These are phyloP conservation scores for Benthosema pterotum DNA, from an alignment of 2,797 vertebrate genomes.

Conservation along the genomic window DNA sequence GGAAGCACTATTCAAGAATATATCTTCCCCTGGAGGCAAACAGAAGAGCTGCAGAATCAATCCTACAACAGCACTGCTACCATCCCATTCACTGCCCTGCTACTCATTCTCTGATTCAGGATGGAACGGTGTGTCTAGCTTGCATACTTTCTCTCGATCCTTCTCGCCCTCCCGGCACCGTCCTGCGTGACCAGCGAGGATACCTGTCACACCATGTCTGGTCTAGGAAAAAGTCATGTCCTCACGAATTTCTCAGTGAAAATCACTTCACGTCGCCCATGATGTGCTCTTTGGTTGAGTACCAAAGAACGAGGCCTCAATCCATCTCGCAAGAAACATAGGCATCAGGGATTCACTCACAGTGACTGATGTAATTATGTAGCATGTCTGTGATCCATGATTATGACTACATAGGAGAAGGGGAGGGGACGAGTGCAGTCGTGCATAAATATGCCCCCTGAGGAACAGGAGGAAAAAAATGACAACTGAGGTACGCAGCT, in stretches of 20 bases:
- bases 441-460: background rate
- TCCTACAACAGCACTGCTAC: background rate
- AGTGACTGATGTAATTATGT: slow-evolving; percentile 3
- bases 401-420: background rate
- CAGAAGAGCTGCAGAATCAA: background rate
- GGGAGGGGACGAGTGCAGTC: slow-evolving; percentile 1
- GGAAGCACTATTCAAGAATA: slow-evolving; percentile 20
- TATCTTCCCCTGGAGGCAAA: slow-evolving; percentile 15
- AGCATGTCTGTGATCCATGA: slow-evolving; percentile 7
- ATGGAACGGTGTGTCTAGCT: background rate
- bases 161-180: background rate
- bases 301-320: background rate
- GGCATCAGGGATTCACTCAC: background rate
- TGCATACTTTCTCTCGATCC: background rate
- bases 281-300: background rate
- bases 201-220: background rate
- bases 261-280: slow-evolving; percentile 1
- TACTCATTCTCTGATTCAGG: background rate
- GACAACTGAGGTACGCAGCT: background rate
- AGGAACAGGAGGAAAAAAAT: background rate
- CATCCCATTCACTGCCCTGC: background rate
- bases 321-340: background rate
- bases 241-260: background rate
- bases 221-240: background rate
- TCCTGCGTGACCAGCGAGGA: background rate